Conservation (phyloP, 2,113 vertebrate species). For the Neotoma lepida region DNA sequence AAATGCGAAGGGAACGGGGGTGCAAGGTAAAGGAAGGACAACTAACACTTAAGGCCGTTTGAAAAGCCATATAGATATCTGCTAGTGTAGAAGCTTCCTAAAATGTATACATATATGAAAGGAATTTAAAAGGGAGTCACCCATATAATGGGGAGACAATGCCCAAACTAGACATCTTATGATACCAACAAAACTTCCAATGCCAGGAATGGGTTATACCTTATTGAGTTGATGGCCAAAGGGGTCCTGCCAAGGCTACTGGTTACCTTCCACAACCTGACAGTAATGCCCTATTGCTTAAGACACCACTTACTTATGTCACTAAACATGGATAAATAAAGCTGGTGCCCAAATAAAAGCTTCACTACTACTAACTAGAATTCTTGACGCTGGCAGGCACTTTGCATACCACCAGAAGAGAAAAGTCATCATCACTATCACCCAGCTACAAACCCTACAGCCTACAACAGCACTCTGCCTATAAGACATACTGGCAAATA, state of each 20-base stretch:
- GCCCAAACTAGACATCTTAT: not conserved
- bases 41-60: not conserved
- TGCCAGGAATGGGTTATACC: not conserved
- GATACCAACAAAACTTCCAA: not conserved
- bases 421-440: not conserved
- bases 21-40: not conserved
- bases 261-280: not conserved
- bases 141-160: not conserved
- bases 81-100: not conserved
- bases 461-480: not conserved
- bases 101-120: not conserved
- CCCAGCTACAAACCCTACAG: not conserved
- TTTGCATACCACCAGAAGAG: not conserved
- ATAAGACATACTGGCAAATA: not conserved
- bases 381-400: not conserved
- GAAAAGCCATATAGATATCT: not conserved
- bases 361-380: not conserved
- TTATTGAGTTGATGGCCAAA: not conserved
- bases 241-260: not conserved
- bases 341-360: not conserved
- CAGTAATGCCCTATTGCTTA: not conserved
- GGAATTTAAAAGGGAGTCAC: not conserved
- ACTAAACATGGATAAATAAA: not conserved
- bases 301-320: not conserved
- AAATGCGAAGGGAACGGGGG: not conserved